A percentile compares a stretch with the other conserved stretches of the same genome.
These are phyloP conservation scores for Laticauda colubrina DNA, from an alignment of 2,113 vertebrate species.

Conservation along the genomic window DNA sequence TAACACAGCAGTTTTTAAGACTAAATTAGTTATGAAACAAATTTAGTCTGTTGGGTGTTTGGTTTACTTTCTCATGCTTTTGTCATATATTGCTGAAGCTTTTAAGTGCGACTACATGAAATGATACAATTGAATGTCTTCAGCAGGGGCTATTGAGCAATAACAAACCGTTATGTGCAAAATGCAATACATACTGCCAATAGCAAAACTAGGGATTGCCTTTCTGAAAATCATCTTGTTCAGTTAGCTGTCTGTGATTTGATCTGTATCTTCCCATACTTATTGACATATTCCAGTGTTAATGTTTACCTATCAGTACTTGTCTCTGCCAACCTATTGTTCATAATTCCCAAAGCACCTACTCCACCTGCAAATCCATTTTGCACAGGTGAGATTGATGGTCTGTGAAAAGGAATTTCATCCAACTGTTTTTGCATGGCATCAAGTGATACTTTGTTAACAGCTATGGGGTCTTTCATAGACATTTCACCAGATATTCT, in stretches of 20 bases:
- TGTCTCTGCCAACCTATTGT: constrained; percentile 93
- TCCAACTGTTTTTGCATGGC: constrained; percentile 95
- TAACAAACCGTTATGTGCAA: constrained; percentile 14
- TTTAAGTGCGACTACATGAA: constrained; percentile 18
- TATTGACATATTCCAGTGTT: background rate
- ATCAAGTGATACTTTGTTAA: constrained; percentile 91
- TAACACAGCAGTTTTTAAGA: background rate
- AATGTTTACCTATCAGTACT: constrained; percentile 83
- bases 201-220: background rate
- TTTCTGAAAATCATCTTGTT: background rate
- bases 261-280: background rate
- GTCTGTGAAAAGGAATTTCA: constrained; percentile 81
- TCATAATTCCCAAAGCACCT: constrained; percentile 95
- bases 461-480: constrained; percentile 90
- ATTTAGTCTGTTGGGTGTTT: background rate
- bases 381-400: constrained; percentile 71
- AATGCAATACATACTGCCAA: constrained; percentile 23
- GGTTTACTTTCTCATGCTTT: constrained; percentile 12
- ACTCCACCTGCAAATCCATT: constrained; percentile 91
- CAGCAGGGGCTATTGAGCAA: constrained; percentile 18
- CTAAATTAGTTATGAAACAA: background rate
- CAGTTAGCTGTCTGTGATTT: background rate
- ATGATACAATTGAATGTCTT: constrained; percentile 10
- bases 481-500: constrained; percentile 94
- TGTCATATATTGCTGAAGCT: constrained; percentile 11